A percentile compares a stretch with the other conserved stretches of the same genome.
phyloP scores from a whole-genome alignment of 2,797 vertebrate genomes.

The Acropternis orthonyx region DNA sequence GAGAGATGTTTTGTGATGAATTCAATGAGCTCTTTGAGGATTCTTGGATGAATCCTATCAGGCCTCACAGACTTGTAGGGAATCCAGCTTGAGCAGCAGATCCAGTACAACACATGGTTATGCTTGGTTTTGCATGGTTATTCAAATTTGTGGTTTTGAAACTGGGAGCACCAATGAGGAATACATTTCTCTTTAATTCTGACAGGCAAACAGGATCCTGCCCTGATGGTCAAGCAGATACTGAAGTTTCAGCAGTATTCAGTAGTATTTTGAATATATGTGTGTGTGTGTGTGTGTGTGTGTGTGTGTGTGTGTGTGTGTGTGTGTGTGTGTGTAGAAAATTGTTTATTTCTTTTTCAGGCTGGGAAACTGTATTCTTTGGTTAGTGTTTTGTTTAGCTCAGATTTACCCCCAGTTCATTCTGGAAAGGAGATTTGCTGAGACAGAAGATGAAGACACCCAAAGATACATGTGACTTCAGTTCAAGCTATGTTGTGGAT shows the following conservation, averaged over 20 bases:
- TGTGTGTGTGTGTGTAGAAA: background rate
- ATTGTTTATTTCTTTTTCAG: rapidly evolving
- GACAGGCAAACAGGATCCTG: background rate
- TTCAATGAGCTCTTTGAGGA: too few relatives aligned
- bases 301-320: background rate
- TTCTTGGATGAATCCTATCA: too few relatives aligned
- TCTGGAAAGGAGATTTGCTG: background rate
- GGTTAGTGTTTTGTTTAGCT: background rate
- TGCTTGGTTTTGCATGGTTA: background rate
- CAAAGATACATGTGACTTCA: background rate
- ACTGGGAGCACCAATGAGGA: background rate
- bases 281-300: background rate
- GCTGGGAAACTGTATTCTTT: background rate
- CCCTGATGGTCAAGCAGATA: background rate
- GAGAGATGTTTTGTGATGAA: too few relatives aligned
- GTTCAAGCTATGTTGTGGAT: background rate
- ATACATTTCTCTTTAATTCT: background rate
- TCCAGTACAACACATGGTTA: background rate
- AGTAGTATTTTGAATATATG: background rate
- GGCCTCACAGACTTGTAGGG: too few relatives aligned
- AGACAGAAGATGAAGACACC: background rate
- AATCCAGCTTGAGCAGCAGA: background rate
- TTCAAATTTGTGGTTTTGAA: background rate
- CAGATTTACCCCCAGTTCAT: background rate
- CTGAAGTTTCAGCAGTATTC: background rate